A percentile compares a stretch with the other conserved stretches of the same genome.
phyloP scores from a whole-genome alignment of 2,888 invertebrate genomes.

The Ephialtes manifestator region DNA sequence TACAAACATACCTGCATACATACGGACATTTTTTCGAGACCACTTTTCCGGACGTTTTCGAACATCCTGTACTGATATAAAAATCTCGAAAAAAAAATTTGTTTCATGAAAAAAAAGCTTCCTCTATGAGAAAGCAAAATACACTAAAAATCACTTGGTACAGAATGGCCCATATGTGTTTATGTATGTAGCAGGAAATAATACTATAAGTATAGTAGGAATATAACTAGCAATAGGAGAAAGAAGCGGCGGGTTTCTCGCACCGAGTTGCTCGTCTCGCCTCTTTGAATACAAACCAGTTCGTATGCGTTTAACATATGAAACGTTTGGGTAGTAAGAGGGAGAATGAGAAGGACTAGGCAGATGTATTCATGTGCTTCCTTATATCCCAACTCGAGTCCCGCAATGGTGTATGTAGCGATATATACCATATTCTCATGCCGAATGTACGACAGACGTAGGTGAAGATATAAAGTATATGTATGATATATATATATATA shows the following conservation, averaged over 20 bases:
- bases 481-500: slow-evolving; percentile 1
- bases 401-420: slow-evolving; percentile 7
- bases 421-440: slow-evolving; percentile 1
- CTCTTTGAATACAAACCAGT: slow-evolving; percentile 66
- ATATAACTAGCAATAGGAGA: slow-evolving; percentile 34
- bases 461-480: background rate
- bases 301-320: slow-evolving; percentile 65
- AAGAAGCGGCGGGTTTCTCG: slow-evolving; percentile 45
- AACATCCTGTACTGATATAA: too few species aligned
- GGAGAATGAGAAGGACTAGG: slow-evolving; percentile 29
- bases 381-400: slow-evolving; percentile 37
- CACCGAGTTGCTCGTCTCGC: slow-evolving; percentile 40
- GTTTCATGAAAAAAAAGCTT: too few species aligned
- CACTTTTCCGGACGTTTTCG: too few species aligned
- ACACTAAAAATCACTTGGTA: background rate
- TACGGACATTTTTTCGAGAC: too few species aligned
- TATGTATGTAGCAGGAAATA: slow-evolving; percentile 19
- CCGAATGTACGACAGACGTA: slow-evolving; percentile 9
- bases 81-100: too few species aligned
- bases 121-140: background rate
- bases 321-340: slow-evolving; percentile 53
- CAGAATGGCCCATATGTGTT: background rate
- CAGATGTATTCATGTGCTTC: slow-evolving; percentile 57
- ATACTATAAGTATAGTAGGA: slow-evolving; percentile 45
- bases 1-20: too few species aligned